Evolutionary conservation across 1,140 invertebrate genomes (phyloP), one percentile per base, ranked within the genome.

Genomic region (Drosophila yakuba): DNA sequence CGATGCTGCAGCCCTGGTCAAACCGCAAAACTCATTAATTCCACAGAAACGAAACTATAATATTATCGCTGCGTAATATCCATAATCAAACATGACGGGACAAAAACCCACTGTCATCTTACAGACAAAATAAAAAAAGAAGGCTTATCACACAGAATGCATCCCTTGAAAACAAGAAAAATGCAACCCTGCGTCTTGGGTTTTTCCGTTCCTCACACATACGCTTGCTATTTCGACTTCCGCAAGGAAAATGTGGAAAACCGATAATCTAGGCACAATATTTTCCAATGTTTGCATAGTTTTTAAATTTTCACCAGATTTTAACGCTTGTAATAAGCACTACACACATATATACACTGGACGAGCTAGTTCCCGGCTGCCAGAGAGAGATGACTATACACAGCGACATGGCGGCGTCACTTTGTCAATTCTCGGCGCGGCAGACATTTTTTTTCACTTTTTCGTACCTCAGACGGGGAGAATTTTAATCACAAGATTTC

Each of bases 401-500:
- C 54, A 66, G 1, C 47, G 52, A 48, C 41, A 58, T 73, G 55
- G 62, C 71, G 73, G 75, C 78, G 83, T 79, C 75, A 56, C 63
- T 44, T 51, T 78, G 76, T 91, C 69, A 44, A 57, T 79, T 75
- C 66, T 77, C 41, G 36, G 68, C 78, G 54, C 60, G 64, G 59
- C 73, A 23, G 74, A 79, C 64, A 77, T 67, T 78, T 80, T 80
- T 72, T 90, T 57, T 54, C 63, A 76, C 56, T 77, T 73, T 74
- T 62, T 61, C 84, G 55, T 89, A 92, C 91, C 91, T 92, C 91
- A 92, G 91, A 92, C 84, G 74, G 74, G 79, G 67, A 74, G 66
- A 80, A 80, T 91, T 91, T 91, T 89, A 92, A 92, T 92, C 90
- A 91, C 90, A 80, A 91, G 81, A 90, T 90, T 84, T 88, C 90